A percentile compares a stretch with the other conserved stretches of the same genome.
phyloP scores from a whole-genome alignment of 2,113 vertebrate species.

The Theristicus caerulescens region DNA sequence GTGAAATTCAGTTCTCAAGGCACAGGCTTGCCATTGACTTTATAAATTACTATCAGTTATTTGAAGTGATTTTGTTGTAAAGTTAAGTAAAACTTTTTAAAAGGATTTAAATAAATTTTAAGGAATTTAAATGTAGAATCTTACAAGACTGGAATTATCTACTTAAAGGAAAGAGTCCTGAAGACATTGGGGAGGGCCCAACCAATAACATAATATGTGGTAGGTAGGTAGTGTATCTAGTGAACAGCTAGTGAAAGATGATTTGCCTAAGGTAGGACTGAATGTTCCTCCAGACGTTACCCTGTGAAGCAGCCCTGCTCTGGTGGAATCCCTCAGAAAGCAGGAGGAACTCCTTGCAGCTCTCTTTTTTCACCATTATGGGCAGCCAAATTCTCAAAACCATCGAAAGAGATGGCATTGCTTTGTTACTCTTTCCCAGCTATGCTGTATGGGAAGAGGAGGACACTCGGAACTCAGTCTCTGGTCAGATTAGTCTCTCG shows the following conservation, averaged over 20 bases:
- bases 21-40: neutral
- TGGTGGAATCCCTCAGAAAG: neutral
- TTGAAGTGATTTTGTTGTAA: neutral
- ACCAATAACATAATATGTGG: rapidly evolving
- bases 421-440: neutral
- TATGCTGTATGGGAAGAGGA: neutral
- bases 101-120: neutral
- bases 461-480: neutral
- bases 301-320: neutral
- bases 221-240: neutral
- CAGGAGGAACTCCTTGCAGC: neutral
- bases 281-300: neutral
- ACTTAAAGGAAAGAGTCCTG: neutral
- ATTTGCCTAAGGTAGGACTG: neutral
- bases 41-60: neutral
- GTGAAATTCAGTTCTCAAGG: neutral
- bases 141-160: neutral
- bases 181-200: neutral
- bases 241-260: neutral
- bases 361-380: neutral
- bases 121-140: neutral
- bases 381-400: neutral
- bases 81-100: neutral
- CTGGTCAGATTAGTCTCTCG: neutral
- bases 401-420: neutral